Evolutionary conservation across 2,797 vertebrate genomes (phyloP).

Genomic region (Heteromormyrus szaboi): DNA sequence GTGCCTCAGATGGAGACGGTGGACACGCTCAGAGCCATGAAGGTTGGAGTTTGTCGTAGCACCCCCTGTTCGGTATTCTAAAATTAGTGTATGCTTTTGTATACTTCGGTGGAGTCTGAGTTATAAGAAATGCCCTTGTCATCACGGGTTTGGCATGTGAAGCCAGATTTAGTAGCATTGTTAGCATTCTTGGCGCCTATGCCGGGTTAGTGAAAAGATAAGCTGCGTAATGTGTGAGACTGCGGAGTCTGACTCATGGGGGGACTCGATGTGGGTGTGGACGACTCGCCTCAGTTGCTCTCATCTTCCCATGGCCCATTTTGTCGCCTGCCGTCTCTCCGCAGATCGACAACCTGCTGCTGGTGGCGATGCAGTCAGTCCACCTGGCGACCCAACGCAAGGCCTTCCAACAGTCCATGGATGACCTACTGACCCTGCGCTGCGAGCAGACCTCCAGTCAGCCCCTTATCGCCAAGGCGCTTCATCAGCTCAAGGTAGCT

Average conservation of each 20-base stretch:
- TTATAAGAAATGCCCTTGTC: background rate
- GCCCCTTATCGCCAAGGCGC: constrained; percentile 81
- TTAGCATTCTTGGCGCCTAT: background rate
- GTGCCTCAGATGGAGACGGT: constrained; percentile 87
- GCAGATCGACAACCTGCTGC: constrained; percentile 82
- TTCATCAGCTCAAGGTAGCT: constrained; percentile 89
- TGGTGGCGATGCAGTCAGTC: constrained; percentile 91
- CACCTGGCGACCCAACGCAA: constrained; percentile 85
- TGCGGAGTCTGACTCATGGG: background rate
- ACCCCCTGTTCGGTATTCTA: background rate
- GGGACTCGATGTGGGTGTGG: background rate
- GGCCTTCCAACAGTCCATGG: constrained; percentile 84
- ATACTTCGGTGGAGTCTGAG: background rate
- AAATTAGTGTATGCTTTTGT: background rate
- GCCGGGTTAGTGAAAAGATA: background rate
- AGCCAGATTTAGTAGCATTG: background rate
- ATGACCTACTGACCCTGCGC: constrained; percentile 77
- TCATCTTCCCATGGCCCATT: background rate
- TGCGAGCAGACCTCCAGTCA: constrained; percentile 97
- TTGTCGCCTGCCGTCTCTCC: background rate
- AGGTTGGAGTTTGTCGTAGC: constrained; percentile 53
- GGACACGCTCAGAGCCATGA: constrained; percentile 85
- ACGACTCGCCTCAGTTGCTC: background rate
- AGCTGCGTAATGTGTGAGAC: background rate
- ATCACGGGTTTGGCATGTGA: background rate